Percentiles rank a stretch among this genome's conserved stretches.
These are phyloP conservation scores for Cremastinae sp. DNA, from an alignment of 2,888 invertebrate species.

Conservation along the genomic window DNA sequence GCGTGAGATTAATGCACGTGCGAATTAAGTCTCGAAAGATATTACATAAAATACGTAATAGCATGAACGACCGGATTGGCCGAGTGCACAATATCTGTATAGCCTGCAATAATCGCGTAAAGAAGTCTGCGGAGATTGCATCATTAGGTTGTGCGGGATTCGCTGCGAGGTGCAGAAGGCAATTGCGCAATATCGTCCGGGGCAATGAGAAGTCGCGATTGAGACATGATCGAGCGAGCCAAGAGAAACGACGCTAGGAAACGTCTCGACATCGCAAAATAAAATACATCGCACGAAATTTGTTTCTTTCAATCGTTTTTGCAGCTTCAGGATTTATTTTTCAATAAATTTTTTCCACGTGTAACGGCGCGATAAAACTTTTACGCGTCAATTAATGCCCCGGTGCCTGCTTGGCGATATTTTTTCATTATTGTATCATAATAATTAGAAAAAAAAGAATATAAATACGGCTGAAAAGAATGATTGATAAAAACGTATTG, in stretches of 20 bases:
- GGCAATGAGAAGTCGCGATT: slow-evolving; percentile 33
- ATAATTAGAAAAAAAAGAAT: too few relatives aligned
- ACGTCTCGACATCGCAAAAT: slow-evolving; percentile 2
- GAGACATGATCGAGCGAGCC: slow-evolving; percentile 34
- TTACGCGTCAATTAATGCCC: too few relatives aligned
- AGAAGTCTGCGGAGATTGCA: slow-evolving; percentile 29
- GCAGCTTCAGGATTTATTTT: too few relatives aligned
- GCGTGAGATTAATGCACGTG: too few relatives aligned
- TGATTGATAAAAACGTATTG: too few relatives aligned
- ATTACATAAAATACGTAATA: slow-evolving; percentile 63
- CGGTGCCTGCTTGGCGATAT: too few relatives aligned
- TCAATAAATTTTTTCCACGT: too few relatives aligned
- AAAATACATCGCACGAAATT: background rate
- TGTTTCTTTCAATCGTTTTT: background rate
- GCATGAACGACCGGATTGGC: slow-evolving; percentile 31
- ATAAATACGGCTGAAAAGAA: too few relatives aligned
- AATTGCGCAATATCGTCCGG: slow-evolving; percentile 52
- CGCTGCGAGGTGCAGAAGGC: slow-evolving; percentile 49
- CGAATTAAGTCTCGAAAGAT: background rate
- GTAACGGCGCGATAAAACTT: too few relatives aligned
- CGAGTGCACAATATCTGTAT: slow-evolving; percentile 3
- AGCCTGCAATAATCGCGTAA: background rate
- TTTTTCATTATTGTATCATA: too few relatives aligned
- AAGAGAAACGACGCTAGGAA: slow-evolving; percentile 16
- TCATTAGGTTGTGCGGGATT: slow-evolving; percentile 57